Evolutionary conservation across 2,797 vertebrate species (phyloP).

Genomic region (Alca torda): DNA sequence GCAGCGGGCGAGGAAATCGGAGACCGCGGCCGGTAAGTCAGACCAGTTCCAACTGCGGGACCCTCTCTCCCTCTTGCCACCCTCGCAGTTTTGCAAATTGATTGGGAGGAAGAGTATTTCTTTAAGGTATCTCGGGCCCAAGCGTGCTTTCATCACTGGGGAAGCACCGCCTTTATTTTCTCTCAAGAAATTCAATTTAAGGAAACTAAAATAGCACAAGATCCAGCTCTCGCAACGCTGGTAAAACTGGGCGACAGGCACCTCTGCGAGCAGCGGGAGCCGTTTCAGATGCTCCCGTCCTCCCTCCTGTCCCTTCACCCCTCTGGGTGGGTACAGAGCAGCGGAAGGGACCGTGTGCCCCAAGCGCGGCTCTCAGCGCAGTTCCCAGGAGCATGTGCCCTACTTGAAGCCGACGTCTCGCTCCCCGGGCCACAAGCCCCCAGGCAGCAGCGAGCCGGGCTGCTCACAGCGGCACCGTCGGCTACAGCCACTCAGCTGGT

Average conservation of each 20-base stretch:
- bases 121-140: not conserved
- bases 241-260: fast-evolving
- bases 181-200: not conserved
- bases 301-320: not conserved
- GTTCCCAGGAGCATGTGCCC: not conserved
- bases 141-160: not conserved
- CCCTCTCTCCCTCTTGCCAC: too few relatives aligned
- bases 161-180: not conserved
- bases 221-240: fast-evolving
- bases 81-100: not conserved
- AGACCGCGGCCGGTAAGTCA: not conserved
- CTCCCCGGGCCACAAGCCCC: not conserved
- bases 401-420: not conserved
- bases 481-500: not conserved
- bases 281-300: not conserved
- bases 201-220: not conserved
- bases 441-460: fast-evolving
- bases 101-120: not conserved
- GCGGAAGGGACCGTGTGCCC: not conserved
- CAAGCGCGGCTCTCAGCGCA: not conserved
- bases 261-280: not conserved
- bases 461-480: fast-evolving
- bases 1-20: not conserved
- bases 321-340: not conserved
- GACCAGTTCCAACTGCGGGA: not conserved